Conservation (phyloP, 2,797 vertebrate genomes). For the Darevskia nairensis region DNA sequence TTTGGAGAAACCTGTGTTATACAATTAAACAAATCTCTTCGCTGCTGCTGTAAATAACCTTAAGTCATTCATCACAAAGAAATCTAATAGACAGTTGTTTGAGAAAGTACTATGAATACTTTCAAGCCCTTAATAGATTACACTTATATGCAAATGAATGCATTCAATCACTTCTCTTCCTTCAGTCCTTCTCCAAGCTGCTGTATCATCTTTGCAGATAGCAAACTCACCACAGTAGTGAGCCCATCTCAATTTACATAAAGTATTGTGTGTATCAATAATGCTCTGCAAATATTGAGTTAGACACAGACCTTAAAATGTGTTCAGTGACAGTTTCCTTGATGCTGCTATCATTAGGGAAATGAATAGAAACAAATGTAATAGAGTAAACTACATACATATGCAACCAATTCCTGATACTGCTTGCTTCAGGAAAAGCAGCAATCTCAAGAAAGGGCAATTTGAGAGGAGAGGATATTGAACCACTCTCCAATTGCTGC, state of each 20-base stretch:
- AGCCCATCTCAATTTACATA: too few species aligned
- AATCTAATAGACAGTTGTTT: not conserved
- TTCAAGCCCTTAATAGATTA: not conserved
- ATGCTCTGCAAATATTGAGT: not conserved
- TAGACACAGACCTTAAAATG: not conserved
- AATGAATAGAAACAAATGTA: not conserved
- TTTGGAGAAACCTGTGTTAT: not conserved
- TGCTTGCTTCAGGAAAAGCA: not conserved
- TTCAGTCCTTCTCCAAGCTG: too few species aligned
- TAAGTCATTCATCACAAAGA: not conserved
- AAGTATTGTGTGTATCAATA: not conserved
- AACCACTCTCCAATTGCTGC: not conserved
- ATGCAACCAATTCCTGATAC: not conserved
- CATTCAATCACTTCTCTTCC: not conserved
- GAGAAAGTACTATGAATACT: not conserved
- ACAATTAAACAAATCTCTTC: not conserved
- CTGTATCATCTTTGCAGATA: not conserved
- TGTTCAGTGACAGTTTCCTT: not conserved
- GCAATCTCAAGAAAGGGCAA: not conserved
- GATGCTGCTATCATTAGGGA: not conserved
- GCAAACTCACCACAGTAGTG: not conserved
- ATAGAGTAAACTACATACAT: not conserved
- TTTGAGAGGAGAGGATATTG: not conserved
- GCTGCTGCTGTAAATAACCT: not conserved
- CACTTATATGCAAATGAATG: not conserved